Base-by-base conservation (phyloP, 2,888 invertebrate species). In the Atethmia centrago region DNA sequence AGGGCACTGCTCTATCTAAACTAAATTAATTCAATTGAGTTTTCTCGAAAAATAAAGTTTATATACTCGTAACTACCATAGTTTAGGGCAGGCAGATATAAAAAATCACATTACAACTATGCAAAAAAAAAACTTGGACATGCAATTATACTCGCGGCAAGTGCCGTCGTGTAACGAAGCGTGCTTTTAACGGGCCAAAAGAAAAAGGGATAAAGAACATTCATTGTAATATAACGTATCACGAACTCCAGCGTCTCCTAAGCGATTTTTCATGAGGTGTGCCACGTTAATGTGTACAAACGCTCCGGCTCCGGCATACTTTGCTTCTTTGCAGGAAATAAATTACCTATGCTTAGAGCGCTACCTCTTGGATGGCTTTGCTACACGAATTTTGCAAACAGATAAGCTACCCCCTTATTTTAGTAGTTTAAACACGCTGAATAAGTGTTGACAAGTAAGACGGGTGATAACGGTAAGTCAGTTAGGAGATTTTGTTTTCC, bases 241-340 rank as follows among this genome's bases (percentile, higher is more conserved):
- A 87, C 89, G 90, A 90, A 91, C 92, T 90, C 89, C 87, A 89
- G 90, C 92, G 89, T 92, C 91, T 92, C 92, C 93, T 95, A 95
- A 96, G 94, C 95, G 95, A 95, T 96, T 95, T 95, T 95, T 96
- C 95, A 96, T 95, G 95, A 95, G 95, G 93, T 93, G 90, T 90
- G 89, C 92, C 90, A 89, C 94, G 95, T 94, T 95, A 96, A 95
- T 95, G 96, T 95, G 94, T 95, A 95, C 96, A 93, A 94, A 95
- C 94, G 92, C 91, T 92, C 92, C 93, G 93, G 92, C 93, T 93
- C 92, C 92, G 92, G 93, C 94, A 93, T 93, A 94, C 95, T 95
- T 93, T 93, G 93, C 95, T 94, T 94, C 93, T 94, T 93, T 91
- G 90, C 91, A 91, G 93, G 92, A 94, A 94, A 96, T 96, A 95